These are phyloP conservation scores for Crax fasciolata DNA, from an alignment of 2,797 vertebrate genomes.

Conservation along the genomic window DNA sequence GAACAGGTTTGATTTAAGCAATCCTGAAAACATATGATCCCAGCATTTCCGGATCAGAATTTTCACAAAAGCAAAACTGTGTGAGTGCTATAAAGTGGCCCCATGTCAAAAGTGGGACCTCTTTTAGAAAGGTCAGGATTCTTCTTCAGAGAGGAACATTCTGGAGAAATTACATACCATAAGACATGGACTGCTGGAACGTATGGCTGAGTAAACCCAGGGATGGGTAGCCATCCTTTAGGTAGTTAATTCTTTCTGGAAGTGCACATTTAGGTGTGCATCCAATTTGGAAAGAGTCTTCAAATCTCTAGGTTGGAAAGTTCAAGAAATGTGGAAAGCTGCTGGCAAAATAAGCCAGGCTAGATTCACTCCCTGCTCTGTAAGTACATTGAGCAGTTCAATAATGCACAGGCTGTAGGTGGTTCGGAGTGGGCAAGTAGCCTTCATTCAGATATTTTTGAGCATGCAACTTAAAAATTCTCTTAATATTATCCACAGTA, in stretches of 20 bases:
- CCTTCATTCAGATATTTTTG: background rate
- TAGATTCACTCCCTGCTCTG: background rate
- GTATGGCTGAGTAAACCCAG: background rate
- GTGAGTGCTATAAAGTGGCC: background rate
- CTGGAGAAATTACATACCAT: background rate
- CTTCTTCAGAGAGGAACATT: background rate
- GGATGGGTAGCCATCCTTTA: background rate
- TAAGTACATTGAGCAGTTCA: background rate
- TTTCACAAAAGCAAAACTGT: background rate
- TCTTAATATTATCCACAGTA: background rate
- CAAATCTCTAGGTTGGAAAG: background rate
- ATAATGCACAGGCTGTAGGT: background rate
- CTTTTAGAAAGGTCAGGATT: background rate
- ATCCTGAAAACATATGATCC: background rate
- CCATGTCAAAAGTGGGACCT: background rate
- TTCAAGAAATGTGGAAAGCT: background rate
- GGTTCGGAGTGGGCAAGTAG: background rate
- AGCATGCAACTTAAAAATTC: background rate
- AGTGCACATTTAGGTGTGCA: background rate
- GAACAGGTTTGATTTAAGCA: background rate
- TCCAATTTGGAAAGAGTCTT: background rate
- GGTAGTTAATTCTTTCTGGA: background rate
- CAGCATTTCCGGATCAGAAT: background rate
- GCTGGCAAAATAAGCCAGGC: background rate
- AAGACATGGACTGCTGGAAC: background rate